Evolutionary conservation across 2,888 invertebrate genomes (phyloP).

Genomic region (Acanthococcus lagerstroemiae): DNA sequence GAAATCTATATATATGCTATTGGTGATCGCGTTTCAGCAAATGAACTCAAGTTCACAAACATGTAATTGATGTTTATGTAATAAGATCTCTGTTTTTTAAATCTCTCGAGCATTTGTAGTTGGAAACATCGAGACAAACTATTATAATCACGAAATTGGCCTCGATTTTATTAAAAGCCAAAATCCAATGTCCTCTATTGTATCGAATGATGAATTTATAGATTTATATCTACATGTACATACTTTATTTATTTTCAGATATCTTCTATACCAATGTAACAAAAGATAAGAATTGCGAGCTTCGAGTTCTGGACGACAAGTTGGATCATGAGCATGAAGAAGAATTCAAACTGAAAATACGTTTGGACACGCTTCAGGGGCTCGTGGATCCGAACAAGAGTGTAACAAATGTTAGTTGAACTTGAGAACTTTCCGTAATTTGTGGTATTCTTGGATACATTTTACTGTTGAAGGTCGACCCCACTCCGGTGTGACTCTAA

Average conservation of each 20-base stretch:
- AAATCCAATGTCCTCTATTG: too few relatives aligned
- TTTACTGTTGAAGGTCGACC: neutral
- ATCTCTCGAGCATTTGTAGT: too few relatives aligned
- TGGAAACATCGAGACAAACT: too few relatives aligned
- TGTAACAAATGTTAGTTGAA: constrained; percentile 48
- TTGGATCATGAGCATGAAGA: constrained; percentile 70
- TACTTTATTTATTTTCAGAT: constrained; percentile 42
- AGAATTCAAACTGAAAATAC: constrained; percentile 63
- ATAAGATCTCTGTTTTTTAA: too few relatives aligned
- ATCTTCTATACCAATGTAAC: constrained; percentile 63
- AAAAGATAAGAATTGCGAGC: constrained; percentile 71
- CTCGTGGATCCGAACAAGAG: constrained; percentile 66
- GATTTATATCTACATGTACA: too few relatives aligned
- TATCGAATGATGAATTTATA: too few relatives aligned
- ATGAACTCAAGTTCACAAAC: too few relatives aligned
- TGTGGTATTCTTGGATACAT: neutral
- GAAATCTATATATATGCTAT: too few relatives aligned
- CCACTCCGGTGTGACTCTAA: constrained; percentile 19
- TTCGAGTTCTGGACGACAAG: constrained; percentile 56
- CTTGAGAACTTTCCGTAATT: neutral
- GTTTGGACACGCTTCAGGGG: constrained; percentile 68
- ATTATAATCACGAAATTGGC: too few relatives aligned
- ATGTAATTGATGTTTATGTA: too few relatives aligned
- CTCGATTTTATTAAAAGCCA: too few relatives aligned
- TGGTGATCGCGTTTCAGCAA: too few relatives aligned